Conservation (phyloP, 2,113 vertebrate species). For the Corythoichthys intestinalis region DNA sequence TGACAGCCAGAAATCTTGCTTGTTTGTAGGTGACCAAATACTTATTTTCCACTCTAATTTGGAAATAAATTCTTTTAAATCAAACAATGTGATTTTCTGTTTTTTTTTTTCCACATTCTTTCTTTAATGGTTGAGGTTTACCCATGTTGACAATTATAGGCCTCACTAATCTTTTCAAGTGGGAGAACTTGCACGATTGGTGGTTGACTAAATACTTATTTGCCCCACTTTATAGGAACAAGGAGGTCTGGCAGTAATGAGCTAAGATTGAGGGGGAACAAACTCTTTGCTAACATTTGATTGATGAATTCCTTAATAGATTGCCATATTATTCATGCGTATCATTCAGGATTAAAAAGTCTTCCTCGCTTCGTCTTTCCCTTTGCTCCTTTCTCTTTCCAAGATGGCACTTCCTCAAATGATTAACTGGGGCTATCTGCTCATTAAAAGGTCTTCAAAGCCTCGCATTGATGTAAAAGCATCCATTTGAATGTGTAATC, state of each 20-base stretch:
- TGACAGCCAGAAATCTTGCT: too few relatives aligned
- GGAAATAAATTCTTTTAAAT: too few relatives aligned
- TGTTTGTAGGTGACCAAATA: too few relatives aligned
- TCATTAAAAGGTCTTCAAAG: constrained; percentile 89
- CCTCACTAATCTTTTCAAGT: too few relatives aligned
- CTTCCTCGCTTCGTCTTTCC: constrained; percentile 6
- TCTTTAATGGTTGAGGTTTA: too few relatives aligned
- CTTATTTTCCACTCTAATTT: too few relatives aligned
- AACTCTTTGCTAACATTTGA: background rate
- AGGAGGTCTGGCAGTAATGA: background rate
- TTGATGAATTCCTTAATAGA: background rate
- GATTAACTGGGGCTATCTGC: constrained; percentile 72
- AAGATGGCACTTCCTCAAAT: constrained; percentile 79
- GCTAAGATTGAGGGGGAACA: background rate
- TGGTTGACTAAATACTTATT: too few relatives aligned
- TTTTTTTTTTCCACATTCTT: too few relatives aligned
- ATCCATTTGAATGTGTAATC: constrained; percentile 91
- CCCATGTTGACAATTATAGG: too few relatives aligned
- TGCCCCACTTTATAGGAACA: too few relatives aligned
- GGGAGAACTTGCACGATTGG: too few relatives aligned
- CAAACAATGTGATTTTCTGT: too few relatives aligned
- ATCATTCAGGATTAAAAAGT: constrained; percentile 79
- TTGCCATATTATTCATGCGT: constrained; percentile 38
- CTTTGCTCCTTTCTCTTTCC: constrained; percentile 35
- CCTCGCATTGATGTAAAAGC: constrained; percentile 86